phyloP scores from a whole-genome alignment of 2,888 invertebrate genomes.

The Marronus borbonicus region DNA sequence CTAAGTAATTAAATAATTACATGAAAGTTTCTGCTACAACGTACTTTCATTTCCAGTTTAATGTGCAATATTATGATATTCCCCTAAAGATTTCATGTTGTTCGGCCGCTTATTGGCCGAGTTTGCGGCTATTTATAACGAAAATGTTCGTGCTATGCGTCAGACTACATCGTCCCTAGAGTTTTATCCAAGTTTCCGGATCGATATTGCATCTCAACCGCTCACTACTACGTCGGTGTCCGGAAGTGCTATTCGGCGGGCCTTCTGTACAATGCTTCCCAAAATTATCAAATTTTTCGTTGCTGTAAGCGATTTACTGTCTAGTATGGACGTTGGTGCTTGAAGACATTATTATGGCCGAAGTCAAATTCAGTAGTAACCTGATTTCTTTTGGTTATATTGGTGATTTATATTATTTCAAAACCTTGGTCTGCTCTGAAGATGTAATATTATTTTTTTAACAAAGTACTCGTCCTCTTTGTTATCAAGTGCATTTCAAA shows the following conservation, averaged over 20 bases:
- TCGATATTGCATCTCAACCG: constrained; percentile 27
- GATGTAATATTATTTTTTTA: too few relatives aligned
- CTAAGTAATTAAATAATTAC: too few relatives aligned
- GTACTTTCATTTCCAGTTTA: not conserved
- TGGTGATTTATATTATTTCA: too few relatives aligned
- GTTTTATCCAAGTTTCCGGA: constrained; percentile 22
- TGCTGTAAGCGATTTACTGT: too few relatives aligned
- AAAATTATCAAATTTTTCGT: not conserved
- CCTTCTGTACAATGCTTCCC: not conserved
- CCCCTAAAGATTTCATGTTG: not conserved
- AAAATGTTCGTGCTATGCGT: constrained; percentile 1
- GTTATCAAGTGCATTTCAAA: too few relatives aligned
- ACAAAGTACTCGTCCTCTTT: too few relatives aligned
- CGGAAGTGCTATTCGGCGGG: constrained; percentile 1
- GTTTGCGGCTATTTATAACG: constrained; percentile 2
- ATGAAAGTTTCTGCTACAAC: too few relatives aligned
- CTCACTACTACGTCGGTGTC: not conserved
- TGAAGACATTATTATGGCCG: too few relatives aligned
- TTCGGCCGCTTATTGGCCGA: not conserved
- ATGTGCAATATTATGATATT: not conserved
- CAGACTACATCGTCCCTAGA: constrained; percentile 10
- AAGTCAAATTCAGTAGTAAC: too few relatives aligned
- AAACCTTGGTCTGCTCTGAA: too few relatives aligned
- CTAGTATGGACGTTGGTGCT: too few relatives aligned
- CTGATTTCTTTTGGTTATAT: too few relatives aligned